Base-by-base conservation (phyloP, 2,113 vertebrate species). In the Carassius gibelio region DNA sequence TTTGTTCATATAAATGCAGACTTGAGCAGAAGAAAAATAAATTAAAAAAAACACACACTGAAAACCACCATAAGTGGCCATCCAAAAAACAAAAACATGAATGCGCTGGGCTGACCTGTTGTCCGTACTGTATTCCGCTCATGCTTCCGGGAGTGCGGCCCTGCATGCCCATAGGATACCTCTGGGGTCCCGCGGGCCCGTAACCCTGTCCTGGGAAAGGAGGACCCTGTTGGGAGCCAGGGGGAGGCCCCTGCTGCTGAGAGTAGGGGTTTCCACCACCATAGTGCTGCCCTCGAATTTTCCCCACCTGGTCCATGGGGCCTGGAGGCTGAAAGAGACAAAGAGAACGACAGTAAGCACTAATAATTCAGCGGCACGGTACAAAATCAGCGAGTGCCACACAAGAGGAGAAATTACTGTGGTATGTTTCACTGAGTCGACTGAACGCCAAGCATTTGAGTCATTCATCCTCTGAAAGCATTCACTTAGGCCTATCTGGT, bases 251-350 rank as follows among this genome's bases (percentile, higher is more conserved):
- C 93, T 95, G 94, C 74, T 96, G 96, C 76, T 97, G 97, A 7
- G 97, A 93, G 91, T 98, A 99, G 0, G 97, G 96, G 94, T 94
- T 97, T 86, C 92, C 94, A 76, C 94, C 95, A 87, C 95, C 96
- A 50, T 98, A 99, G 1, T 95, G 96, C 93, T 99, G 98, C 83
- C 96, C 95, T 75, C 98, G 95, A 95, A 98, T 98, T 94, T 99
- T 99, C 89, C 97, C 98, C 92, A 98, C 97, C 94, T 97, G 98
- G 92, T 99, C 98, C 97, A 99, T 98, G 0, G 97, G 96, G 92
- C 95, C 96, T 7, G 97, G 94, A 81, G 98, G 95, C 97, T 99
- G 92, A 61, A 94, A 84, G 82, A 89, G 79, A 88, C 68, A 83
- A 45, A 45, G 42, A 45, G 79, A 82, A 93, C 68, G 85, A 88